Percentiles rank a stretch among this genome's conserved stretches.
phyloP scores from a whole-genome alignment of 1,140 invertebrate genomes.

The Drosophila kanapiae region DNA sequence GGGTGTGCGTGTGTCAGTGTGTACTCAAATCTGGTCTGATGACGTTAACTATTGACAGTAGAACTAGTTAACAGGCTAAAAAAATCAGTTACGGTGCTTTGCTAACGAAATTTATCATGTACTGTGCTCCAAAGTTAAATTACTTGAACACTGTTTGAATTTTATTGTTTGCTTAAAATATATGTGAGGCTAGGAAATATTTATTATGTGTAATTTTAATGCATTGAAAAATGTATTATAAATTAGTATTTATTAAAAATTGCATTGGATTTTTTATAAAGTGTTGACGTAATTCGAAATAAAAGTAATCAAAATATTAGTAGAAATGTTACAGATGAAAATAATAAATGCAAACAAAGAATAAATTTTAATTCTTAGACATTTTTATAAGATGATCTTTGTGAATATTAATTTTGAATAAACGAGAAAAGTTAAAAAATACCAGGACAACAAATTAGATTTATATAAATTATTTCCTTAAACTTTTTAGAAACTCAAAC shows the following conservation, averaged over 20 bases:
- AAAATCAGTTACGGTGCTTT: slow-evolving; percentile 10
- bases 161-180: background rate
- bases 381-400: no score
- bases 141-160: background rate
- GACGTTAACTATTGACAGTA: slow-evolving; percentile 16
- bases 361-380: no score
- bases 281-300: background rate
- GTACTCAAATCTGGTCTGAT: slow-evolving; percentile 25
- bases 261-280: background rate
- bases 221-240: background rate
- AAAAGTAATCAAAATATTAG: no score
- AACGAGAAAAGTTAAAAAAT: no score
- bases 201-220: background rate
- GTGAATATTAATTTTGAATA: no score
- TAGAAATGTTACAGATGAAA: no score
- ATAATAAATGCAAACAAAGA: no score
- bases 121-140: background rate
- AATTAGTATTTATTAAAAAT: background rate
- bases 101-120: slow-evolving; percentile 24
- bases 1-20: slow-evolving; percentile 9
- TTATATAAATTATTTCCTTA: no score
- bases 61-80: slow-evolving; percentile 11
- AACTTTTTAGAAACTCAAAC: no score
- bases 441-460: no score
- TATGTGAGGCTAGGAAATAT: background rate